A percentile compares a stretch with the other conserved stretches of the same genome.
phyloP scores from a whole-genome alignment of 2,797 vertebrate species.

The Trichosurus vulpecula region DNA sequence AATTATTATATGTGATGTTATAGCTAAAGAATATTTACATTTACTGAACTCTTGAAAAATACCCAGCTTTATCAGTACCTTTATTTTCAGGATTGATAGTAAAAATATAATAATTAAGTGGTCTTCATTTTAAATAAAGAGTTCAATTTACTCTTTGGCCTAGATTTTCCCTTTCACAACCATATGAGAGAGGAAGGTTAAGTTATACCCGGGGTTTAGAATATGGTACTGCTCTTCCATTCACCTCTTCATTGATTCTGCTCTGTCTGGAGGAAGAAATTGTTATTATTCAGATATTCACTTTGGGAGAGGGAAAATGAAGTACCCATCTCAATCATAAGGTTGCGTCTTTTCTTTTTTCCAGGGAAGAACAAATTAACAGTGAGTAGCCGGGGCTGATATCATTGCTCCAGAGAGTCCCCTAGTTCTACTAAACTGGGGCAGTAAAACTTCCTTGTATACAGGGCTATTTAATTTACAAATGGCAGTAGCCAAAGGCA shows the following conservation, averaged over 20 bases:
- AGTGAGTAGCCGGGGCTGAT: neutral
- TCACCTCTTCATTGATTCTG: neutral
- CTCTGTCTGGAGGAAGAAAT: conserved; percentile 8
- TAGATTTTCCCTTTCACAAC: neutral
- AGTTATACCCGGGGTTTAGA: neutral
- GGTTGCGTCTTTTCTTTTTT: neutral
- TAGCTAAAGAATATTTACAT: neutral
- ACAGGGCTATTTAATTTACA: neutral
- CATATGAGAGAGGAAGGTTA: neutral
- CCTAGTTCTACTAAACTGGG: neutral
- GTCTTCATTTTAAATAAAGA: neutral
- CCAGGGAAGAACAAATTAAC: conserved; percentile 27
- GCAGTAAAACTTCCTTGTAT: neutral
- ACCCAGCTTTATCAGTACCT: neutral
- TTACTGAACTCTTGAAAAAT: neutral
- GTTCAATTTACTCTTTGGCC: neutral
- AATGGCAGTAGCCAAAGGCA: neutral
- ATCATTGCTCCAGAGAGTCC: neutral
- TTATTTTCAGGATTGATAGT: neutral
- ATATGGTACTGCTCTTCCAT: neutral
- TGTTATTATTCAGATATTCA: neutral
- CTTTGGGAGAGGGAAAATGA: conserved; percentile 2
- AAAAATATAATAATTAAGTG: neutral
- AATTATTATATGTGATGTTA: neutral
- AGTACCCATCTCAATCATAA: neutral